phyloP scores from a whole-genome alignment of 2,797 vertebrate genomes.

The Malacoraja senta region DNA sequence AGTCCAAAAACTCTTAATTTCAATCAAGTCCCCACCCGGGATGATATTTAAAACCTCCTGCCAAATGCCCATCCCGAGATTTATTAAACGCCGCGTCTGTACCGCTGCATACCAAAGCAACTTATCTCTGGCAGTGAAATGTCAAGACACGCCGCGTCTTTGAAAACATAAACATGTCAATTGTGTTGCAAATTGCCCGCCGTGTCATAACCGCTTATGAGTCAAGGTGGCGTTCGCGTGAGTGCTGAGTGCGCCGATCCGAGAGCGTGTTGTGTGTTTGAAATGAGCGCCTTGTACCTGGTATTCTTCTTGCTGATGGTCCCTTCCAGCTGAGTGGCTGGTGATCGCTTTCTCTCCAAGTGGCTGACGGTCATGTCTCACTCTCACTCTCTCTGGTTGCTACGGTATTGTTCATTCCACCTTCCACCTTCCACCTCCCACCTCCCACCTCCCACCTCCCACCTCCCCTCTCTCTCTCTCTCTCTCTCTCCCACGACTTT shows the following conservation, averaged over 20 bases:
- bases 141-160: not conserved
- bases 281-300: conserved; percentile 28
- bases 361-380: not conserved
- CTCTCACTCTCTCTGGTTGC: not conserved
- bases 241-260: not conserved
- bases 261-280: not conserved
- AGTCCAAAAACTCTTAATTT: not conserved
- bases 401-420: not conserved
- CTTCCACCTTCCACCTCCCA: not conserved
- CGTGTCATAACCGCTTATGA: not conserved
- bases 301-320: not conserved
- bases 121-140: not conserved
- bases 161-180: not conserved
- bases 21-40: too few relatives aligned
- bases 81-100: not conserved
- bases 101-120: not conserved
- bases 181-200: not conserved
- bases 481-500: not conserved
- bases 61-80: not conserved
- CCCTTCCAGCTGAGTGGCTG: conserved; percentile 23
- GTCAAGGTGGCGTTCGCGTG: not conserved
- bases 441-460: not conserved
- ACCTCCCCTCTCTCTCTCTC: not conserved
- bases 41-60: too few relatives aligned
- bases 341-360: conserved; percentile 12